Evolutionary conservation across 1,140 invertebrate species (phyloP).

Genomic region (Thrips palmi): DNA sequence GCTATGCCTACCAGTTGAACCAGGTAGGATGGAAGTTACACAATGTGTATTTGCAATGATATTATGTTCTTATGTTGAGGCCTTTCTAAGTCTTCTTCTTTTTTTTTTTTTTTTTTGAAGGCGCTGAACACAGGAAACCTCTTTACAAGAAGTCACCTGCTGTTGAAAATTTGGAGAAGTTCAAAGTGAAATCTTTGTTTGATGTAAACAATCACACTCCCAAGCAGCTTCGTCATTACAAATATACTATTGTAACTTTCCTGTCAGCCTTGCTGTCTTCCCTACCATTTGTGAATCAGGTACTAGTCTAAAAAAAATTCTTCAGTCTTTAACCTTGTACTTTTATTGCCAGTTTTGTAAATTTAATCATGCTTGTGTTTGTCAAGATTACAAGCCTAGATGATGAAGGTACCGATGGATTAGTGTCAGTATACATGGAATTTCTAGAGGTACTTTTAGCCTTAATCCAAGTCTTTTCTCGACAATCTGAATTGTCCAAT

Average conservation of each 20-base stretch:
- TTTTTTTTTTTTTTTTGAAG: neutral
- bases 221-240: constrained; percentile 64
- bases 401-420: constrained; percentile 23
- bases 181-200: constrained; percentile 31
- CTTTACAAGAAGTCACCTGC: too few relatives aligned
- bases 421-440: constrained; percentile 40
- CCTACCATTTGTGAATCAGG: constrained; percentile 43
- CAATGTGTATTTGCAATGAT: neutral
- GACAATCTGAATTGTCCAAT: constrained; percentile 29
- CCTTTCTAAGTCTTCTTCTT: constrained; percentile 2
- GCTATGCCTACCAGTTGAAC: constrained; percentile 39
- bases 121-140: constrained; percentile 9
- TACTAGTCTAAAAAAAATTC: constrained; percentile 11
- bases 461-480: constrained; percentile 41
- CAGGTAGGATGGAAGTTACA: constrained; percentile 24
- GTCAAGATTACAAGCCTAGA: constrained; percentile 24
- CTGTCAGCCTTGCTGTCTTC: constrained; percentile 44
- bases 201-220: constrained; percentile 40
- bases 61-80: neutral
- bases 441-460: constrained; percentile 46
- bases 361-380: neutral
- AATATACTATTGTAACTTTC: constrained; percentile 54
- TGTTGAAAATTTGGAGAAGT: constrained; percentile 2
- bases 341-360: constrained; percentile 2
- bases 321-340: constrained; percentile 5